Base-by-base conservation (phyloP, 2,888 invertebrate genomes). In the Heliconius charithonia region DNA sequence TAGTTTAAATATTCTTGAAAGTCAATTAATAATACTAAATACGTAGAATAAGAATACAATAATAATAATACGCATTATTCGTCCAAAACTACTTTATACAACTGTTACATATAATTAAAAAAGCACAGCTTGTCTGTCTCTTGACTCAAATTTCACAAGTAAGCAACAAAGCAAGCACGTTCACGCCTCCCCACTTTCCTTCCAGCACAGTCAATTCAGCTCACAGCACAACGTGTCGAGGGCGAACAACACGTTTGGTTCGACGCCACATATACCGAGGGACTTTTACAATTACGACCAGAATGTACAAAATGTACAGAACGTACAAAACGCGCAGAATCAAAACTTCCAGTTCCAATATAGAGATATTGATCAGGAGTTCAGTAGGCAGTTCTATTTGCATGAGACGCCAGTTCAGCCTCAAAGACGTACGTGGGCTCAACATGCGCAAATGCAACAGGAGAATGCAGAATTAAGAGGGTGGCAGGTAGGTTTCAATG, bases 331-430 rank as follows among this genome's bases (percentile, higher is more conserved):
- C 69, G 51, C 56, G n/a, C 78, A 73, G 71, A 71, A 70, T 16
- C 78, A 76, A 70, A 79, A 92, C 75, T 92, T 91, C 85, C 90
- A 87, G 87, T 85, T 85, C 80, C 85, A 85, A 79, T 91, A 90
- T 82, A 85, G 90, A 83, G 91, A 91, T 76, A 88, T 90, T 62
- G 91, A 91, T 76, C 86, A 84, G 79, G 89, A 88, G 77, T 87
- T 85, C 85, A 85, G 89, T 81, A 95, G 96, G 89, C 97, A 97
- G 90, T 97, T 97, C 92, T 98, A 97, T 92, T 93, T 97, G 85
- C 97, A 98, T 89, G 97, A 97, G 87, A 91, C 90, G 85, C 92
- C 92, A 81, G 91, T 96, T 83, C 96, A 93, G 78, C 95, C 96
- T 76, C 96, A 96, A 88, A 91, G 97, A 13, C 92, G 97, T 84